Base-by-base conservation (phyloP, 30 jellyfish, hydroid and myxozoan species). In the Clytia hemisphaerica region DNA sequence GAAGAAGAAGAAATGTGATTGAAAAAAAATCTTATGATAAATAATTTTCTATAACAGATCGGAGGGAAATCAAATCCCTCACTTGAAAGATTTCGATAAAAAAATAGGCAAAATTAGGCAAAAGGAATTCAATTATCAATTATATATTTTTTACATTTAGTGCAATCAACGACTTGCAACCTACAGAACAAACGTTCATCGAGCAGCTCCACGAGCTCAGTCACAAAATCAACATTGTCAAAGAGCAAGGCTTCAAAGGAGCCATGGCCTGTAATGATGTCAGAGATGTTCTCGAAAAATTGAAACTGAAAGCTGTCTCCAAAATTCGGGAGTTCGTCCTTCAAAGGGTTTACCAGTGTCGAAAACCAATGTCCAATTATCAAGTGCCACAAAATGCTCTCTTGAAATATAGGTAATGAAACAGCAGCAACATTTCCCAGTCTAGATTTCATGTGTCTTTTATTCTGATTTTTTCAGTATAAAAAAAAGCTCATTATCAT, bases 241-340 rank as follows among this genome's bases (percentile, higher is more conserved):
- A 89, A 47, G 94, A 75, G 60, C 98, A 89, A 15, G 58, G 92
- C 15, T 80, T 18, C 59, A 80, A 80, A 72, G 93, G 93, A 61
- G 94, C 98, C 16, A 65, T 83, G 85, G 98, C 98, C 6, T 89
- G 98, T 67, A 79, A 89, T 73, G 98, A 89, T 58, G 98, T 79
- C 67, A 79, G 79, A 47, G 98, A 89, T 47, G 85, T 86, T 2
- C 81, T 89, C 16, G 98, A 89, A 42, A 89, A 89, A 64, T 78
- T 89, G 25, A 67, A 90, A 29, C 48, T 89, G 3, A 89, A 89
- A 50, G 98, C 98, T 1, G 98, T 89, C 0, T 83, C 85, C 31
- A 89, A 89, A 61, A 77, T 89, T 0, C 81, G 98, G 25, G 94
- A 80, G 60, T 89, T 89, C 45, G 77, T 89, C 29, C 72, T 89